These are phyloP conservation scores for Asteroscopus sphinx DNA, from an alignment of 2,888 invertebrate genomes.

Conservation along the genomic window DNA sequence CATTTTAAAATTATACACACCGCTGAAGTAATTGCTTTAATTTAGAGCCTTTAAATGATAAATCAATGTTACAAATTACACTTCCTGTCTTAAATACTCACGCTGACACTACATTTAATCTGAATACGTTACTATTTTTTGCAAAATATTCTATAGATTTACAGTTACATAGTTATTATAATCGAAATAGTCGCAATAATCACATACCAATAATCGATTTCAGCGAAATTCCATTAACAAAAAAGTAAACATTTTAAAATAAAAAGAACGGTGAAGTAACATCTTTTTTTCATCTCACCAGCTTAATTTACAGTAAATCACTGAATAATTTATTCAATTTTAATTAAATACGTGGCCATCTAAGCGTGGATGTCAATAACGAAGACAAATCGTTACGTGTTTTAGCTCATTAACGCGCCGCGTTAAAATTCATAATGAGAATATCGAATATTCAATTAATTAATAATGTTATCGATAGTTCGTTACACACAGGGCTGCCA, in stretches of 20 bases:
- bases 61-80: slow-evolving; percentile 37
- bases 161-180: background rate
- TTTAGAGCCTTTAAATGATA: slow-evolving; percentile 25
- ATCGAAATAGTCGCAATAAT: slow-evolving; percentile 3
- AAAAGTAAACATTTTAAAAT: slow-evolving; percentile 16
- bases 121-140: slow-evolving; percentile 12
- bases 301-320: slow-evolving; percentile 77
- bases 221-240: slow-evolving; percentile 24
- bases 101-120: slow-evolving; percentile 4
- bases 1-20: slow-evolving; percentile 18
- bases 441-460: slow-evolving; percentile 83
- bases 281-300: slow-evolving; percentile 48
- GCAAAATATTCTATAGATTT: slow-evolving; percentile 3
- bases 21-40: slow-evolving; percentile 16
- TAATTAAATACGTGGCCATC: slow-evolving; percentile 73
- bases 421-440: slow-evolving; percentile 86
- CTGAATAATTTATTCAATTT: slow-evolving; percentile 72
- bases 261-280: slow-evolving; percentile 33
- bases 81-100: slow-evolving; percentile 28
- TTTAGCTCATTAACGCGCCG: slow-evolving; percentile 76
- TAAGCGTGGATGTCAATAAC: slow-evolving; percentile 75
- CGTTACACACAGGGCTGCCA: slow-evolving; percentile 53
- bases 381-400: slow-evolving; percentile 81
- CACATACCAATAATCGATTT: slow-evolving; percentile 28
- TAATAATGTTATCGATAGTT: slow-evolving; percentile 78